phyloP scores from a whole-genome alignment of 2,888 invertebrate species.

The Nomada fabriciana region DNA sequence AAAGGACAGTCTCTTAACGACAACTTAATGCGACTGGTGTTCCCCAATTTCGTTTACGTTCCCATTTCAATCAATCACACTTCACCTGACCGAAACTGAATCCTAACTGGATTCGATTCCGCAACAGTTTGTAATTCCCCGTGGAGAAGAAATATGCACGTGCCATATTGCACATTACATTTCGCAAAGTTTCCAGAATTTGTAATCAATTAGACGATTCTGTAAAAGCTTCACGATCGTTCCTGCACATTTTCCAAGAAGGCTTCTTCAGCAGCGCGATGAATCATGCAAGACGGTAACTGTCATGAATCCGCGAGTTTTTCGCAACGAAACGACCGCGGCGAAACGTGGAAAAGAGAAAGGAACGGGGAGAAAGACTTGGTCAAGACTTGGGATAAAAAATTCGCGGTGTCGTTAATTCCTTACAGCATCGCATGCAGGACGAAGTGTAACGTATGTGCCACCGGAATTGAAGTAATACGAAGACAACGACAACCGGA shows the following conservation, averaged over 20 bases:
- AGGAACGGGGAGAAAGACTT: background rate
- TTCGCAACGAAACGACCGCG: background rate
- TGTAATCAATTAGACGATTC: background rate
- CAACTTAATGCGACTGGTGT: too few species aligned
- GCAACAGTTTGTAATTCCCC: too few species aligned
- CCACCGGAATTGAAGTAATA: constrained; percentile 45
- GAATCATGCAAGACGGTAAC: constrained; percentile 36
- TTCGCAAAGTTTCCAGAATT: background rate
- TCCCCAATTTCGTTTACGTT: too few species aligned
- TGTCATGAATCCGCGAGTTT: constrained; percentile 36
- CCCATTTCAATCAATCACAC: too few species aligned
- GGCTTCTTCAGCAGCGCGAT: constrained; percentile 22
- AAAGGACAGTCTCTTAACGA: too few species aligned
- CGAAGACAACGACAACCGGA: constrained; percentile 38
- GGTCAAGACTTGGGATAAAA: constrained; percentile 12
- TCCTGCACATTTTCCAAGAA: constrained; percentile 34
- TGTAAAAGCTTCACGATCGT: constrained; percentile 9
- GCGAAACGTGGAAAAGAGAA: background rate
- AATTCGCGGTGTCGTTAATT: constrained; percentile 46
- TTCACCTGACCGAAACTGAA: too few species aligned
- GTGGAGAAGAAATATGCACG: background rate
- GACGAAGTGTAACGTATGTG: constrained; percentile 34
- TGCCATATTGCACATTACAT: background rate
- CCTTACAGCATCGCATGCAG: constrained; percentile 19
- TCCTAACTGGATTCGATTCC: too few species aligned